These are phyloP conservation scores for Acanthiza pusilla DNA, from an alignment of 2,797 vertebrate species.

Conservation along the genomic window DNA sequence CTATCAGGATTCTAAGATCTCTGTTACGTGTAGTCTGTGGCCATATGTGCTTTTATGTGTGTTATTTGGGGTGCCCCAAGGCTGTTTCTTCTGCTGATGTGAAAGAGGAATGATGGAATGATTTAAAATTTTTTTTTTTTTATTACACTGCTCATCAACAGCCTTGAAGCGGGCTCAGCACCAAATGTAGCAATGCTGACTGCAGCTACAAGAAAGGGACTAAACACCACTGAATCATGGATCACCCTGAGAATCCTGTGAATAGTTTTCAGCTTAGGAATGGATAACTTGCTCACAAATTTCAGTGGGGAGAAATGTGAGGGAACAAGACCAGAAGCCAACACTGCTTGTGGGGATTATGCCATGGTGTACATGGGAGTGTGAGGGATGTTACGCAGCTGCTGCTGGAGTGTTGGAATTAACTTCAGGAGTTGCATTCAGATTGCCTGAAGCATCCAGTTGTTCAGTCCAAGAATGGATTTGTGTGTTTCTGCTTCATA, in stretches of 20 bases:
- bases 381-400: neutral
- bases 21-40: neutral
- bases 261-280: neutral
- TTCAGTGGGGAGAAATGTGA: neutral
- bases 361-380: neutral
- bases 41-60: neutral
- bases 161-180: neutral
- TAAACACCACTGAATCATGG: neutral
- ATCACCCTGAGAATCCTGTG: neutral
- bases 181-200: neutral
- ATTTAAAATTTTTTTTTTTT: neutral
- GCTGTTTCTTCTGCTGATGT: neutral
- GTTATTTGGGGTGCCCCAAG: neutral
- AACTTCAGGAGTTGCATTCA: neutral
- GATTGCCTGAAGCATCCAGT: neutral
- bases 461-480: neutral
- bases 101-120: neutral
- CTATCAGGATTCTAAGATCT: neutral
- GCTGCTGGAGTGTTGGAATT: neutral
- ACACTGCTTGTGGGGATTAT: neutral
- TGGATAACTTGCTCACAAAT: neutral
- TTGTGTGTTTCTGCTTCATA: neutral
- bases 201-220: neutral
- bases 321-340: neutral
- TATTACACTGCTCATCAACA: neutral